A percentile compares a stretch with the other conserved stretches of the same genome.
Evolutionary conservation across 2,113 vertebrate genomes (phyloP).

Genomic region (Vimba vimba): DNA sequence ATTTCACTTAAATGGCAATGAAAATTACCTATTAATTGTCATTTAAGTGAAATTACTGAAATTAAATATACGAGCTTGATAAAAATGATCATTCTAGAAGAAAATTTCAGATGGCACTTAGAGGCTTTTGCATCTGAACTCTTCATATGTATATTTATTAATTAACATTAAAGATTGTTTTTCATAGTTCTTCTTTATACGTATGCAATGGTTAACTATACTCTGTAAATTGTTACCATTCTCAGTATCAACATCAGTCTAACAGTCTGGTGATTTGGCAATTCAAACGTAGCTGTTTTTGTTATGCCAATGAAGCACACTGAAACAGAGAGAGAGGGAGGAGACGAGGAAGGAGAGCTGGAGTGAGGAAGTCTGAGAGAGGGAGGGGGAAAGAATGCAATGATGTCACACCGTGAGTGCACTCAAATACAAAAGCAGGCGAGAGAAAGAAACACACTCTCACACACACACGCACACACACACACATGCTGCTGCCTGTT

Average conservation of each 20-base stretch:
- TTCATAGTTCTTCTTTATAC: too few relatives aligned
- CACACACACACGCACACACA: constrained; percentile 51
- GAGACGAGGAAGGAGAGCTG: not conserved
- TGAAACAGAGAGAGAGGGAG: constrained; percentile 5
- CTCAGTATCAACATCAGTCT: not conserved
- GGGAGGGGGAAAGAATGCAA: constrained; percentile 49
- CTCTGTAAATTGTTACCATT: not conserved
- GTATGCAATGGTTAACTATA: not conserved
- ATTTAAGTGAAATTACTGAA: too few relatives aligned
- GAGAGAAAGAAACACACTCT: constrained; percentile 61
- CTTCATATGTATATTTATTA: not conserved
- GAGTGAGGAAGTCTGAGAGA: constrained; percentile 6
- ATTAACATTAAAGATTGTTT: not conserved
- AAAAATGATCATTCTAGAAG: too few relatives aligned
- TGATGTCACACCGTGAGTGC: constrained; percentile 69
- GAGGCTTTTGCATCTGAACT: too few relatives aligned
- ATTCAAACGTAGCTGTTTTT: constrained; percentile 26
- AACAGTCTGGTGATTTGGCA: not conserved
- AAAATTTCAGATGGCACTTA: too few relatives aligned
- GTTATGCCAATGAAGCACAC: not conserved
- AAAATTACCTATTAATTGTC: too few relatives aligned
- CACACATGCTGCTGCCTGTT: constrained; percentile 58
- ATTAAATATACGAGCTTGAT: too few relatives aligned
- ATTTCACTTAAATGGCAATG: too few relatives aligned
- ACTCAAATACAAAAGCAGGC: constrained; percentile 64